phyloP scores from a whole-genome alignment of 92 coral and sea anemone genomes.

The Epizoanthus scotinus region DNA sequence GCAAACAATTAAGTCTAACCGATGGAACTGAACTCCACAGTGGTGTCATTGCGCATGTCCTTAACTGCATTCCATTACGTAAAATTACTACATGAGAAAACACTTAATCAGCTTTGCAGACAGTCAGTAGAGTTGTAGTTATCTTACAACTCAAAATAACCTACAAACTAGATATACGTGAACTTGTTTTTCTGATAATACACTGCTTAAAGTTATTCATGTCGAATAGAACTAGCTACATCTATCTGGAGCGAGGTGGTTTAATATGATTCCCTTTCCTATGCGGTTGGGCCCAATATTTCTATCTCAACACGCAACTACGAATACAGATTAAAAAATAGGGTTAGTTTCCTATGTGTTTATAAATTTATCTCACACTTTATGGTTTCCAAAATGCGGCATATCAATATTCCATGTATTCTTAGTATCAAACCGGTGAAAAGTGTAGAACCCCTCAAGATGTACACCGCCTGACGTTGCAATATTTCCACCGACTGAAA shows the following conservation, averaged over 20 bases:
- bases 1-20: background rate
- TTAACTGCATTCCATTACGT: constrained; percentile 20
- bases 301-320: background rate
- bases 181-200: background rate
- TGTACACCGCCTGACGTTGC: background rate
- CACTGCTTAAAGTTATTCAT: background rate
- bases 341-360: background rate
- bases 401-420: constrained; percentile 21
- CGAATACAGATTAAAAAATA: constrained; percentile 23
- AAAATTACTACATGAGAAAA: background rate
- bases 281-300: constrained; percentile 34
- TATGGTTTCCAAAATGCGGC: constrained; percentile 13
- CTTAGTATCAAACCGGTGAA: constrained; percentile 28
- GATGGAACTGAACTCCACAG: background rate
- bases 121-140: background rate
- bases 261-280: constrained; percentile 19
- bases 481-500: too few species aligned
- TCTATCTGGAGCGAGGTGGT: constrained; percentile 26
- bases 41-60: background rate
- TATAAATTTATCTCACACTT: constrained; percentile 26
- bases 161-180: background rate
- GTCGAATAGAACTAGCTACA: background rate
- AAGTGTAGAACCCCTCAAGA: constrained; percentile 10
- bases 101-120: background rate
- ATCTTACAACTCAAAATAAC: background rate